These are phyloP conservation scores for Conomelus anceps DNA, from an alignment of 2,888 invertebrate species.

Conservation along the genomic window DNA sequence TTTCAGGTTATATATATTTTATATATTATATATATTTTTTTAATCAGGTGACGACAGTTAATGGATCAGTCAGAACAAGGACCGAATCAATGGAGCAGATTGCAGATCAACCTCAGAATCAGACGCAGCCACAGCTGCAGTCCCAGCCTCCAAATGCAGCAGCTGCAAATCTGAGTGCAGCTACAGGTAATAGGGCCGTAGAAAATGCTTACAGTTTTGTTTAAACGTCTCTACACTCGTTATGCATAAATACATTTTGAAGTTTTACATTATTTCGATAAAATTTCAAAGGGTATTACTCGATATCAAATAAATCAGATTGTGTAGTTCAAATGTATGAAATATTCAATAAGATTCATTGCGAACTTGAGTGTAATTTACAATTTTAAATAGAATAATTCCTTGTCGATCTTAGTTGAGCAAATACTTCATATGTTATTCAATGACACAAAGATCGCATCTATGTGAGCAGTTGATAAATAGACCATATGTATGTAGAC, in stretches of 20 bases:
- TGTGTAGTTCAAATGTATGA: neutral
- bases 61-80: constrained; percentile 73
- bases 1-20: too few relatives aligned
- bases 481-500: too few relatives aligned
- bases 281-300: neutral
- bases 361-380: neutral
- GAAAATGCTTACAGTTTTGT: constrained; percentile 61
- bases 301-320: neutral
- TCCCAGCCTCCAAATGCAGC: constrained; percentile 33
- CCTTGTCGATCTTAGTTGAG: neutral
- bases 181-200: constrained; percentile 47
- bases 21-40: too few relatives aligned
- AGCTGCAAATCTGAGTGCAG: constrained; percentile 39
- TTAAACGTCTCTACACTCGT: constrained; percentile 37
- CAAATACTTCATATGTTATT: too few relatives aligned
- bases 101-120: constrained; percentile 45
- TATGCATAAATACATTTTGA: too few relatives aligned
- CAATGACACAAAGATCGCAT: too few relatives aligned
- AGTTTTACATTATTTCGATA: too few relatives aligned
- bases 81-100: constrained; percentile 69
- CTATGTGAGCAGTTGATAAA: too few relatives aligned
- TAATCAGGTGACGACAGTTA: constrained; percentile 56
- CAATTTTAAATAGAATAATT: neutral
- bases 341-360: neutral
- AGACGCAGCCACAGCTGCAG: constrained; percentile 2